These are phyloP conservation scores for Cichlasoma orientale DNA, from an alignment of 2,797 vertebrate species.

Conservation along the genomic window DNA sequence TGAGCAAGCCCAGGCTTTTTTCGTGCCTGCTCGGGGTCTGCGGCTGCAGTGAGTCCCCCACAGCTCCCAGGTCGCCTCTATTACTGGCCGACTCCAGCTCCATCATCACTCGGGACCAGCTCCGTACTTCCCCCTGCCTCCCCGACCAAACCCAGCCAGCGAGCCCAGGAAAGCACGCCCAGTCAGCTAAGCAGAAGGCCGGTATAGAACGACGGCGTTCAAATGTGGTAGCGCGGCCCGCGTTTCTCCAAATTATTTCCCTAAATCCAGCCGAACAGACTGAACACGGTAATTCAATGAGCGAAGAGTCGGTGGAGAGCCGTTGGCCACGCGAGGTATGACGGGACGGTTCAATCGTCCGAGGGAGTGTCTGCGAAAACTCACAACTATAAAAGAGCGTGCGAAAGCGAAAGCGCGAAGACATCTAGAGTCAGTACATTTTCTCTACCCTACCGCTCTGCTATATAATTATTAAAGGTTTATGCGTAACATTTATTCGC, in stretches of 20 bases:
- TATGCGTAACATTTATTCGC: not conserved
- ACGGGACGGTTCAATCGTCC: constrained; percentile 75
- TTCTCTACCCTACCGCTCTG: fast-evolving
- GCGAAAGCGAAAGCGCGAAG: not conserved
- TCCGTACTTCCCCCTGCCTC: constrained; percentile 62
- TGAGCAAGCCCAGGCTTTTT: constrained; percentile 95
- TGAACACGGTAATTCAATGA: constrained; percentile 70
- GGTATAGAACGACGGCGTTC: not conserved
- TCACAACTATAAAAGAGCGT: not conserved
- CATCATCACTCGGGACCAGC: constrained; percentile 75
- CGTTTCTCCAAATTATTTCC: constrained; percentile 17
- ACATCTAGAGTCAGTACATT: fast-evolving
- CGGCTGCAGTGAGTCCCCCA: constrained; percentile 87
- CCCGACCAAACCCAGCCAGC: constrained; percentile 60
- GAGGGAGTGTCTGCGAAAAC: constrained; percentile 59
- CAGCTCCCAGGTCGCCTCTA: constrained; percentile 79
- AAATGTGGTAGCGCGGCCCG: not conserved
- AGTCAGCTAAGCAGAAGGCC: constrained; percentile 18
- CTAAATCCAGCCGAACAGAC: constrained; percentile 32
- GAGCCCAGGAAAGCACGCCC: constrained; percentile 55
- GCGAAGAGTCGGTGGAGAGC: constrained; percentile 68
- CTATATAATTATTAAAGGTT: fast-evolving
- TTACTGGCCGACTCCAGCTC: constrained; percentile 80
- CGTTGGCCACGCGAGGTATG: constrained; percentile 86
- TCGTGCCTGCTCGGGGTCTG: constrained; percentile 94